Evolutionary conservation across 1,140 invertebrate genomes (phyloP), one percentile per base, ranked within the genome.

Genomic region (Drosophila pseudoananassae): DNA sequence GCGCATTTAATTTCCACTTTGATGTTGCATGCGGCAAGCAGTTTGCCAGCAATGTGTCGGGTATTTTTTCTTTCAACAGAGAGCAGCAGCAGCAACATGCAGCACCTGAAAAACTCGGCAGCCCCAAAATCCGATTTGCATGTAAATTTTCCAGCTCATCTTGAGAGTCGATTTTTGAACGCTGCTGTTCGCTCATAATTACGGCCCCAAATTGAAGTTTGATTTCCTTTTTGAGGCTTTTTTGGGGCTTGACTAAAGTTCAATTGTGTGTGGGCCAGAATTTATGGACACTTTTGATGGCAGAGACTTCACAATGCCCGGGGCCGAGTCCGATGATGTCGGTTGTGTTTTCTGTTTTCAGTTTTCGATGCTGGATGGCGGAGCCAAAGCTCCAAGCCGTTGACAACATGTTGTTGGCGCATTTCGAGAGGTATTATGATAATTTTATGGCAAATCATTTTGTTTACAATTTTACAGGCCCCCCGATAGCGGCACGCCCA

Each of bases 1-100:
- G 84, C 84, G 84, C 84, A 89, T 89, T 89, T 89, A 89, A 89
- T 89, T 88, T 89, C 78, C 88, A 90, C 84, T 89, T 89, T 89
- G 84, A 89, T 89, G 84, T 89, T 89, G 84, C 84, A 89, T 80
- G 84, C 84, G 84, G 84, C 84, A 81, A 70, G 76, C 71, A 63
- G 46, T 78, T 80, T 69, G 55, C 80, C 59, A 47, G 61, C 66
- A 36, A 74, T 66, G 73, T 75, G 74, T 69, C 66, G 63, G 58
- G 57, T 46, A 68, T 75, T 76, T 76, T 68, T 60, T 76, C 40
- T 55, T 60, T 63, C 54, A 58, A 23, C 47, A 29, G 40, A 46
- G 25, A 27, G 25, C 25, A 7, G 25, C 25, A 27, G 25, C 25
- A 27, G 25, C 25, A 27, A 5, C 25, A 27, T 1, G 40, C 31